Conservation (phyloP, 2,797 vertebrate species). For the Notoglanidium macrostoma region DNA sequence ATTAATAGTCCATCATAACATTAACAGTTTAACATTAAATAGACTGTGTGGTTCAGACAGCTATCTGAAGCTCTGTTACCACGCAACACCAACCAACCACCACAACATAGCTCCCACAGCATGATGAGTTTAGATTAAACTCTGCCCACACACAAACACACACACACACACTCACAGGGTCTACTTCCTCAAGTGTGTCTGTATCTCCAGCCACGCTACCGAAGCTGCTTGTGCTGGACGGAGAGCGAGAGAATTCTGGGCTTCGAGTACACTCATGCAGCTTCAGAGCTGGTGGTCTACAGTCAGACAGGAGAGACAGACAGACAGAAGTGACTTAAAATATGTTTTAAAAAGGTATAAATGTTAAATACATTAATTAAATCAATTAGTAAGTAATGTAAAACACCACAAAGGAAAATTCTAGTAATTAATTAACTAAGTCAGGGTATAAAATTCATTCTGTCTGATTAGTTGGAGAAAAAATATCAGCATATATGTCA, state of each 20-base stretch:
- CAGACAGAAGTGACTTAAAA: not conserved
- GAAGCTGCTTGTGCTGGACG: constrained; percentile 92
- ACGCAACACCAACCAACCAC: constrained; percentile 4
- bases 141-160: not conserved
- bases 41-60: not conserved
- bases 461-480: not conserved
- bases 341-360: not conserved
- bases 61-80: not conserved
- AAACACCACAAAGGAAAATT: not conserved
- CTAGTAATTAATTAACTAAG: not conserved
- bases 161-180: constrained; percentile 69
- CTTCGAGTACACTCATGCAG: constrained; percentile 79
- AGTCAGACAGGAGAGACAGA: not conserved
- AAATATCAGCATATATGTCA: not conserved
- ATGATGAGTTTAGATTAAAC: not conserved
- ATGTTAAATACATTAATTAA: not conserved
- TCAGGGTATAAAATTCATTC: not conserved
- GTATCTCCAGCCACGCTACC: constrained; percentile 83
- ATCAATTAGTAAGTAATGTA: not conserved
- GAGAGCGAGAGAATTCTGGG: constrained; percentile 86
- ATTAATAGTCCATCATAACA: not conserved
- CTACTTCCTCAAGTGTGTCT: constrained; percentile 80
- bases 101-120: not conserved
- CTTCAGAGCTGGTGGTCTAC: constrained; percentile 79
- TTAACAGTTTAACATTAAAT: not conserved